These are phyloP conservation scores for Drosophila falleni DNA, from an alignment of 2,888 invertebrate genomes.

Conservation along the genomic window DNA sequence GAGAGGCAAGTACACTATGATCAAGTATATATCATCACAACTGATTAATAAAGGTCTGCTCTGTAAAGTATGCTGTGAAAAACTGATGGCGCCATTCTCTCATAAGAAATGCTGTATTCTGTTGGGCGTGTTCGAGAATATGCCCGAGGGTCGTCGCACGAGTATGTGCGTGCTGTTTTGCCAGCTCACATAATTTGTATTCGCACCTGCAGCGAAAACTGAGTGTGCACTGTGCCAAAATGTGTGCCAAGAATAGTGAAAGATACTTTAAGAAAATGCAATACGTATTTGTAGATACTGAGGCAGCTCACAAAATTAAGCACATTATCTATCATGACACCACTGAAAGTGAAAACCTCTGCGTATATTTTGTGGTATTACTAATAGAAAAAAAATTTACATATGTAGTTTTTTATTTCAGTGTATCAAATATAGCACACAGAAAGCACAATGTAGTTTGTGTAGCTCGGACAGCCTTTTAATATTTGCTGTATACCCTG, in stretches of 20 bases:
- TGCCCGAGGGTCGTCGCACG: neutral
- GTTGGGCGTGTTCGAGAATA: conserved; percentile 1
- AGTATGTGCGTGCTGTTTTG: conserved; percentile 38
- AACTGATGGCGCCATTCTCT: neutral
- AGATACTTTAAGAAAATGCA: neutral
- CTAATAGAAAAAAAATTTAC: neutral
- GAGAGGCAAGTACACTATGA: neutral
- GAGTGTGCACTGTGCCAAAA: conserved; percentile 37
- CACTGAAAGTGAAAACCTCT: neutral
- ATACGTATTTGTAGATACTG: neutral
- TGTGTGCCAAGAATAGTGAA: neutral
- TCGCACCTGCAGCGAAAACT: conserved; percentile 34
- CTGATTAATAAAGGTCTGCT: conserved; percentile 6
- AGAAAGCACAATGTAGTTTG: conserved; percentile 6
- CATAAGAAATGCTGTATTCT: conserved; percentile 8
- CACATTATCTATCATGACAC: neutral
- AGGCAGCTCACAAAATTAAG: too few species aligned
- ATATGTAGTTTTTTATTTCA: neutral
- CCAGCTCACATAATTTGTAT: conserved; percentile 47
- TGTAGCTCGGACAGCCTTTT: conserved; percentile 13
- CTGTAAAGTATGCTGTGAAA: conserved; percentile 36
- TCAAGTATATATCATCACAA: neutral
- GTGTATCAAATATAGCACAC: conserved; percentile 6
- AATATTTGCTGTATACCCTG: conserved; percentile 24
- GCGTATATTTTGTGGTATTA: too few species aligned